Evolutionary conservation across 2,888 invertebrate genomes (phyloP).

Genomic region (Andrena marginata): DNA sequence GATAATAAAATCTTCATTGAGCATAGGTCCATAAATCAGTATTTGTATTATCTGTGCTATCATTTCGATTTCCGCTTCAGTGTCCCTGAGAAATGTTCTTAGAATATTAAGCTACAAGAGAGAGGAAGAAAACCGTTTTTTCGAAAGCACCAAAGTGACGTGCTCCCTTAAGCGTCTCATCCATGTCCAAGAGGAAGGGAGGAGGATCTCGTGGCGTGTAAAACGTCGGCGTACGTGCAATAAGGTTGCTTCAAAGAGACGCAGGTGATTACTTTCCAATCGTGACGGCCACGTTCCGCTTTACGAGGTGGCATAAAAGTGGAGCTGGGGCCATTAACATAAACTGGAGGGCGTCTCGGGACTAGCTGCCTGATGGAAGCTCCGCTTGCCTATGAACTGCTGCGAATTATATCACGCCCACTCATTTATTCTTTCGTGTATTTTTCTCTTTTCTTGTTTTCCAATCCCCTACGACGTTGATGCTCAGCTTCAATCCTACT

Average conservation of each 20-base stretch:
- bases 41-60: too few relatives aligned
- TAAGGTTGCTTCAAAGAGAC: slow-evolving; percentile 18
- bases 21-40: too few relatives aligned
- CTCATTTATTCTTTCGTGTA: slow-evolving; percentile 46
- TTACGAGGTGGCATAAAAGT: slow-evolving; percentile 49
- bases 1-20: too few relatives aligned
- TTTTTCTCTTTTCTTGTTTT: not conserved
- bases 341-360: slow-evolving; percentile 52
- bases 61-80: too few relatives aligned
- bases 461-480: not conserved
- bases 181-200: slow-evolving; percentile 6
- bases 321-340: slow-evolving; percentile 38
- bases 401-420: slow-evolving; percentile 68
- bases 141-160: not conserved
- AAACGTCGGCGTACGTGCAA: slow-evolving; percentile 20
- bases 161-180: not conserved
- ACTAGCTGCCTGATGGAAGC: slow-evolving; percentile 31
- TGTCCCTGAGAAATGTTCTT: too few relatives aligned
- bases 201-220: slow-evolving; percentile 4
- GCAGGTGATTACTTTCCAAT: slow-evolving; percentile 44
- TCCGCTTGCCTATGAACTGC: slow-evolving; percentile 38
- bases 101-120: too few relatives aligned
- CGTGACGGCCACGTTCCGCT: slow-evolving; percentile 30
- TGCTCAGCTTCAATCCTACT: not conserved
- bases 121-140: not conserved